A percentile compares a stretch with the other conserved stretches of the same genome.
Conservation (phyloP, 2,797 vertebrate species). For the Phrynocephalus forsythii region DNA sequence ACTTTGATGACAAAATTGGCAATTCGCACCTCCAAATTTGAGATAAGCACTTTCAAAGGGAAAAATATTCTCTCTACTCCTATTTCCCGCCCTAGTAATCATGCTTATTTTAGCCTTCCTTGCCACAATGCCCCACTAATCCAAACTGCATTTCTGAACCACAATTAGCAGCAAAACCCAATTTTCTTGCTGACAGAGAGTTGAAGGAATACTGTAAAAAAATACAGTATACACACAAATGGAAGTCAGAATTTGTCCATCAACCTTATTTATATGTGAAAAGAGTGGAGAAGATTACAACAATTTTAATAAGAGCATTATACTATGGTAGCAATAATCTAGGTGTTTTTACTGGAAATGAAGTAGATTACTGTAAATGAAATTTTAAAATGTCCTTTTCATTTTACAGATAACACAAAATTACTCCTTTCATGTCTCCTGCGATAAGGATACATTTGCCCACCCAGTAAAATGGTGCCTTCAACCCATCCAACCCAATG, state of each 20-base stretch:
- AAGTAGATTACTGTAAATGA: slow-evolving; percentile 94
- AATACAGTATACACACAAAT: slow-evolving; percentile 63
- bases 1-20: slow-evolving; percentile 1
- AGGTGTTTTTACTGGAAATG: slow-evolving; percentile 91
- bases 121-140: slow-evolving; percentile 33
- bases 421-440: slow-evolving; percentile 92
- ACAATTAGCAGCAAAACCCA: slow-evolving; percentile 35
- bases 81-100: not conserved
- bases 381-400: slow-evolving; percentile 95
- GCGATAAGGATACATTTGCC: slow-evolving; percentile 91
- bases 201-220: slow-evolving; percentile 73
- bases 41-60: slow-evolving; percentile 19
- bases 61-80: slow-evolving; percentile 14
- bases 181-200: slow-evolving; percentile 50
- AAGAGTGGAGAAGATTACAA: slow-evolving; percentile 83
- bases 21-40: slow-evolving; percentile 3
- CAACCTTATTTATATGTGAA: slow-evolving; percentile 82
- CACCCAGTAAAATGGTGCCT: slow-evolving; percentile 88
- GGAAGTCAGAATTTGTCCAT: slow-evolving; percentile 82
- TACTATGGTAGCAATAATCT: slow-evolving; percentile 88
- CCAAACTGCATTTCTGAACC: slow-evolving; percentile 61
- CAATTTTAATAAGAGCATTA: slow-evolving; percentile 86
- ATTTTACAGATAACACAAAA: slow-evolving; percentile 94
- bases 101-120: slow-evolving; percentile 26
- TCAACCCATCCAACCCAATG: slow-evolving; percentile 86